Evolutionary conservation across 2,888 invertebrate species (phyloP).

Genomic region (Xylota sylvarum): DNA sequence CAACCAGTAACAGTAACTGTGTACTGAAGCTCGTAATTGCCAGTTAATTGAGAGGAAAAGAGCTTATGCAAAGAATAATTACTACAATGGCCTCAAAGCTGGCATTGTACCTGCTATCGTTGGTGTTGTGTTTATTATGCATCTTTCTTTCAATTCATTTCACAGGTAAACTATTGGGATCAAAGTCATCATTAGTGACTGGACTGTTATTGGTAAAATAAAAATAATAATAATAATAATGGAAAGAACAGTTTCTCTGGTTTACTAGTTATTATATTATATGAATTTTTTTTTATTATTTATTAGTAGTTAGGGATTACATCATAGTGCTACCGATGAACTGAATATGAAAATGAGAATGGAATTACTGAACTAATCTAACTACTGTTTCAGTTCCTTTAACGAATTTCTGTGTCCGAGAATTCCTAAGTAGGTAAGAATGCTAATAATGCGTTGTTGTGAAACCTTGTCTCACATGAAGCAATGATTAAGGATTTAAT

Average conservation of each 20-base stretch:
- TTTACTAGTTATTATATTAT: background rate
- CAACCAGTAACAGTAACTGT: slow-evolving; percentile 23
- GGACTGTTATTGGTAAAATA: background rate
- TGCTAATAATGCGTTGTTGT: no score
- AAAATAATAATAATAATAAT: background rate
- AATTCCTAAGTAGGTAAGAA: no score
- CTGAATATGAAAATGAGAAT: no score
- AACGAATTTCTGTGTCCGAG: no score
- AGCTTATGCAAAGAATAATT: slow-evolving; percentile 61
- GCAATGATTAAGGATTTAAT: no score
- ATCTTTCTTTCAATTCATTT: slow-evolving; percentile 10
- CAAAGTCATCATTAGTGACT: background rate
- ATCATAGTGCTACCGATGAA: no score
- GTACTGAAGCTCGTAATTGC: slow-evolving; percentile 54
- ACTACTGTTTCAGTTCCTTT: no score
- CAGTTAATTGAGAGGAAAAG: slow-evolving; percentile 59
- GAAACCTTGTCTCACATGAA: no score
- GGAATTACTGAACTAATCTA: no score
- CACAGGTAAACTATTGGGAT: background rate
- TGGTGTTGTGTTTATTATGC: background rate
- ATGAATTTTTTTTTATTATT: background rate
- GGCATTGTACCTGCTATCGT: slow-evolving; percentile 2
- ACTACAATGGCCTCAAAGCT: slow-evolving; percentile 28
- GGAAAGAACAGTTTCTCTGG: background rate
- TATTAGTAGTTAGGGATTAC: background rate